phyloP scores from a whole-genome alignment of 92 coral and sea anemone species.

The Actinostola sp. region DNA sequence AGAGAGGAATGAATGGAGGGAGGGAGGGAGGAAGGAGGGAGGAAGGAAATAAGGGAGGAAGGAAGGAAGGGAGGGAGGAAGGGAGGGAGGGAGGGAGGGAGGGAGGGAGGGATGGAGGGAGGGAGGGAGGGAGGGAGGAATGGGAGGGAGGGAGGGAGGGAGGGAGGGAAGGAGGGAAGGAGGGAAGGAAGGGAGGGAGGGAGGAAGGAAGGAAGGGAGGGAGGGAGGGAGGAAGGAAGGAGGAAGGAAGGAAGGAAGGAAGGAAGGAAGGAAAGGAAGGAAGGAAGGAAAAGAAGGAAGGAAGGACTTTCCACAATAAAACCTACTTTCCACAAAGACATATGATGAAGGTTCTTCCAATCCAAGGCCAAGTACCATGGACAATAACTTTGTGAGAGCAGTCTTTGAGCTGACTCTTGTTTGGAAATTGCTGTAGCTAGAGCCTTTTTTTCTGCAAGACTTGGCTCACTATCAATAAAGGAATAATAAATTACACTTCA shows the following conservation, averaged over 20 bases:
- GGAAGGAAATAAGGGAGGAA: background rate
- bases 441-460: constrained; percentile 86
- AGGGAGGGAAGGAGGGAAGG: background rate
- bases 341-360: constrained; percentile 89
- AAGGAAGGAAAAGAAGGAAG: background rate
- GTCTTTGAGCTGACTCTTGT: constrained; percentile 92
- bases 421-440: constrained; percentile 87
- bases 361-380: constrained; percentile 89
- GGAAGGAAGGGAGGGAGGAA: background rate
- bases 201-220: background rate
- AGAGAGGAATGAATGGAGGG: too few relatives aligned
- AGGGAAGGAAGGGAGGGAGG: background rate
- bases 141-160: background rate
- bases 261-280: background rate
- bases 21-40: too few relatives aligned
- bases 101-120: background rate
- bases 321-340: constrained; percentile 85
- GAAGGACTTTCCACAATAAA: background rate
- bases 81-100: background rate
- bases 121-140: background rate
- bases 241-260: background rate
- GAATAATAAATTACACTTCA: too few relatives aligned
- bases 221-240: background rate
- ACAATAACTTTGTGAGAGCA: constrained; percentile 87
- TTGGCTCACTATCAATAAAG: constrained; percentile 75